Evolutionary conservation across 2,888 invertebrate genomes (phyloP).

Genomic region (Drosophila barbarae): DNA sequence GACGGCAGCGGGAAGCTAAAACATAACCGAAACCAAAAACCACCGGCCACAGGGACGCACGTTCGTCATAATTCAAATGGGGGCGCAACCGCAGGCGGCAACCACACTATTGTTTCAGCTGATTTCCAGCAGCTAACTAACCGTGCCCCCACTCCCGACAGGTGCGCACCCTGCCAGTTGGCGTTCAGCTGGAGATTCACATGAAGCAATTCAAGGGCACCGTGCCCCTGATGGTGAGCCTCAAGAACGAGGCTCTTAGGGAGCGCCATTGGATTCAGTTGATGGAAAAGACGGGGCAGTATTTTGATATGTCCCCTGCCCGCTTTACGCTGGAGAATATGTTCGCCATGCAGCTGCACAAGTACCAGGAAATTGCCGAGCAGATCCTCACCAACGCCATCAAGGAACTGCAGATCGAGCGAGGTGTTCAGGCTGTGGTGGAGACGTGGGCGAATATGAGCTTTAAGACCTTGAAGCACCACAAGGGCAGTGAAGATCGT

Average conservation of each 20-base stretch:
- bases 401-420: conserved; percentile 95
- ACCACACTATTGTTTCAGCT: conserved; percentile 74
- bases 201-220: conserved; percentile 94
- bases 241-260: conserved; percentile 94
- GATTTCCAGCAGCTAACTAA: conserved; percentile 69
- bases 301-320: conserved; percentile 93
- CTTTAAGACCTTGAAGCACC: conserved; percentile 85
- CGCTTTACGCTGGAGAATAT: conserved; percentile 95
- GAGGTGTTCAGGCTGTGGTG: conserved; percentile 90
- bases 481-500: conserved; percentile 87
- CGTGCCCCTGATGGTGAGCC: conserved; percentile 92
- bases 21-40: conserved; percentile 47
- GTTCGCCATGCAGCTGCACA: conserved; percentile 94
- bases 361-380: conserved; percentile 90
- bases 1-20: conserved; percentile 6
- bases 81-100: conserved; percentile 48
- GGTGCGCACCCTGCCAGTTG: conserved; percentile 82
- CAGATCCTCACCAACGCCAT: conserved; percentile 93
- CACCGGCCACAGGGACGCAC: conserved; percentile 53
- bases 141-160: conserved; percentile 47
- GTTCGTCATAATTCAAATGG: conserved; percentile 67
- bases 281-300: conserved; percentile 90
- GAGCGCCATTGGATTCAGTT: conserved; percentile 94
- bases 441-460: conserved; percentile 86
- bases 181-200: conserved; percentile 86